Evolutionary conservation across 2,797 vertebrate genomes (phyloP).

Genomic region (Spinus pinus): DNA sequence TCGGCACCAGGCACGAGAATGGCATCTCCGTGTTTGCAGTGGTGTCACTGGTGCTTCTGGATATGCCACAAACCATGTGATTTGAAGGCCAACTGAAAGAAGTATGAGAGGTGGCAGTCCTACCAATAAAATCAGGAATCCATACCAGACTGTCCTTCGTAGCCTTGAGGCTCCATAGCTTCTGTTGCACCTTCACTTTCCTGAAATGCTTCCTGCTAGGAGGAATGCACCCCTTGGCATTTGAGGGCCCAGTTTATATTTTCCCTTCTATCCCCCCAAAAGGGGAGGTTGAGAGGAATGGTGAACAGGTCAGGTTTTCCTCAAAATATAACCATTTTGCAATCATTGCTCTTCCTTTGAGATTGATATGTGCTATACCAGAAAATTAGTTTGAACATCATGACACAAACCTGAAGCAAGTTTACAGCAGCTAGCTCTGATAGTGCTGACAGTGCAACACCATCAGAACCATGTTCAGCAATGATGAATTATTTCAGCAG

Average conservation of each 20-base stretch:
- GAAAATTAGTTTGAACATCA: background rate
- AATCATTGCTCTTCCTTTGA: background rate
- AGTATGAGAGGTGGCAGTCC: background rate
- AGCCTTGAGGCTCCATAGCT: background rate
- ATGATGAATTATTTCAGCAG: background rate
- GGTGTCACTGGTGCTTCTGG: rapidly evolving
- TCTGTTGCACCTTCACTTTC: background rate
- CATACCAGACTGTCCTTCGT: background rate
- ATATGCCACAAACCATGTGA: background rate
- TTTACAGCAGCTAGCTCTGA: background rate
- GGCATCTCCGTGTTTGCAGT: background rate
- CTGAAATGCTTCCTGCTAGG: background rate
- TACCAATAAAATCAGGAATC: background rate
- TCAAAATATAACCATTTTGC: background rate
- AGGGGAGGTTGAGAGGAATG: rapidly evolving
- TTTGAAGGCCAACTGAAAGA: background rate
- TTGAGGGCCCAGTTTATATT: background rate
- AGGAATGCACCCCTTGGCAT: background rate
- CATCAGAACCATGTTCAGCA: background rate
- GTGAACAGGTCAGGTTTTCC: background rate
- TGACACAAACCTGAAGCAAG: background rate
- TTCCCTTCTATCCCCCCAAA: background rate
- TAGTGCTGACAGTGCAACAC: background rate
- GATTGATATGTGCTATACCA: background rate
- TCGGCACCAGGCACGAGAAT: too few relatives aligned